A percentile compares a stretch with the other conserved stretches of the same genome.
Evolutionary conservation across 2,113 vertebrate genomes (phyloP).

Genomic region (Aplodontia rufa): DNA sequence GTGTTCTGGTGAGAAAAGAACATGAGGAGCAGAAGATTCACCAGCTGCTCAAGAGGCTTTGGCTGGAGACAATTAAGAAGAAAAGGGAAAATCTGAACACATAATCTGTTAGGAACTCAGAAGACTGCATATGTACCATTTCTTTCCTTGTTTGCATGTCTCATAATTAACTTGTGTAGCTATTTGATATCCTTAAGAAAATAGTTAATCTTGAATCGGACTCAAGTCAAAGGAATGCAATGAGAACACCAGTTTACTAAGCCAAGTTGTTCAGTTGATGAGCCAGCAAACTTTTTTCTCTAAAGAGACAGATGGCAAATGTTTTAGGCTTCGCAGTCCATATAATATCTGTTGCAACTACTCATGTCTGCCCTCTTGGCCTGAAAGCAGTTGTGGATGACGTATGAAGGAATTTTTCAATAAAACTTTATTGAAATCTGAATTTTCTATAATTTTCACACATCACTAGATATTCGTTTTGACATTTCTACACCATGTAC

Average conservation of each 20-base stretch:
- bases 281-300: not conserved
- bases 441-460: not conserved
- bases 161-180: not conserved
- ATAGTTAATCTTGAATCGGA: conserved; percentile 15
- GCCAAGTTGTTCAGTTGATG: not conserved
- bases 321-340: not conserved
- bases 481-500: not conserved
- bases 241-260: conserved; percentile 18
- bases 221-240: conserved; percentile 19
- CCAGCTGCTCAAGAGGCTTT: conserved; percentile 1
- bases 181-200: not conserved
- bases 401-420: not conserved
- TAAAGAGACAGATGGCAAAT: not conserved
- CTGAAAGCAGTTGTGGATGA: not conserved
- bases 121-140: not conserved
- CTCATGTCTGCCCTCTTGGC: not conserved
- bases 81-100: not conserved
- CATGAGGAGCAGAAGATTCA: not conserved
- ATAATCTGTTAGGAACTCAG: not conserved
- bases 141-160: not conserved
- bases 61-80: not conserved
- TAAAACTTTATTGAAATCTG: not conserved
- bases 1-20: not conserved
- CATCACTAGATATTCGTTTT: not conserved
- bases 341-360: not conserved